These are phyloP conservation scores for Agonopterix subpropinquella DNA, from an alignment of 2,888 invertebrate species.

Conservation along the genomic window DNA sequence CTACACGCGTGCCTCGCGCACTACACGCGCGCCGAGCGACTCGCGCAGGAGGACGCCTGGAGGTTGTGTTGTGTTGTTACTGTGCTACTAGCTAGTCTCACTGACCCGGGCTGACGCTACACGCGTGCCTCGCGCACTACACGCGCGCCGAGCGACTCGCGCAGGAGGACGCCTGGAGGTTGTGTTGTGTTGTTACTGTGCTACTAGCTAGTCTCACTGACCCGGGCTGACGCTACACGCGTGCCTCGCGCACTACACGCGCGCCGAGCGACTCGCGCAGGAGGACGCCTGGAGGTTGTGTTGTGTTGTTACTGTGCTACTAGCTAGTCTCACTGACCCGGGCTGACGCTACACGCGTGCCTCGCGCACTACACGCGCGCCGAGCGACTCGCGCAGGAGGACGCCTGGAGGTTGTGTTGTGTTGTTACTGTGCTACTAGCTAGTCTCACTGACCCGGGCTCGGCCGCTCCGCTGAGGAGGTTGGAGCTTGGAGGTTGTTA, in stretches of 20 bases:
- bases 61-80: slow-evolving; percentile 51
- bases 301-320: background rate
- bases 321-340: too few species aligned
- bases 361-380: slow-evolving; percentile 92
- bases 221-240: slow-evolving; percentile 87
- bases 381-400: slow-evolving; percentile 91
- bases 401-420: slow-evolving; percentile 86
- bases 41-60: slow-evolving; percentile 96
- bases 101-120: slow-evolving; percentile 80
- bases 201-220: too few species aligned
- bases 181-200: background rate
- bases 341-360: slow-evolving; percentile 93
- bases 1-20: slow-evolving; percentile 94
- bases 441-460: slow-evolving; percentile 42
- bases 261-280: slow-evolving; percentile 89
- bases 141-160: slow-evolving; percentile 91
- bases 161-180: slow-evolving; percentile 95
- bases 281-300: slow-evolving; percentile 92
- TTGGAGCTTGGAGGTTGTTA: too few species aligned
- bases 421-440: background rate
- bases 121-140: slow-evolving; percentile 94
- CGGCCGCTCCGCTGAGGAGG: too few species aligned
- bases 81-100: too few species aligned
- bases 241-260: slow-evolving; percentile 92
- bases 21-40: slow-evolving; percentile 90